phyloP scores from a whole-genome alignment of 2,113 vertebrate species.

The Orycteropus afer region DNA sequence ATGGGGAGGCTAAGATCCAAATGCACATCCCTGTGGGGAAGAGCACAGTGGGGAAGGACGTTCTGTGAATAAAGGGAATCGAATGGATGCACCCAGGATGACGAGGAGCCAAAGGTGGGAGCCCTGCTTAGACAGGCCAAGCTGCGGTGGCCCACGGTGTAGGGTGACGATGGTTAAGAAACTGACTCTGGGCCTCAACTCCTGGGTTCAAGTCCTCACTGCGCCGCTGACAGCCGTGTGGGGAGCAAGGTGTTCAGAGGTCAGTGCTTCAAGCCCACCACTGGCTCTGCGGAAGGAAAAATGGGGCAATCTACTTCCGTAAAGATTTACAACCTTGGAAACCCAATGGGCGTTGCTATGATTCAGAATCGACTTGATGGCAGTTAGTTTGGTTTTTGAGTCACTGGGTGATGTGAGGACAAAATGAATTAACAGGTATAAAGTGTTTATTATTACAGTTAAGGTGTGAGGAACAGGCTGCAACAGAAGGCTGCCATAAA shows the following conservation, averaged over 20 bases:
- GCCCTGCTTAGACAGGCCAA: not conserved
- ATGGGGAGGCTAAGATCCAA: not conserved
- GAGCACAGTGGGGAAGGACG: not conserved
- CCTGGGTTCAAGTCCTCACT: not conserved
- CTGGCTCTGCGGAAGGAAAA: too few species aligned
- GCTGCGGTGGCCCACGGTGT: not conserved
- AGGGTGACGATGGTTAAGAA: not conserved
- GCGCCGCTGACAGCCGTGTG: not conserved
- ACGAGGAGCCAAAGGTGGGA: not conserved
- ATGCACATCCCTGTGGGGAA: not conserved
- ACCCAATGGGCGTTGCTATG: too few species aligned
- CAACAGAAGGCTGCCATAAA: not conserved
- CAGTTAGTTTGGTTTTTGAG: too few species aligned
- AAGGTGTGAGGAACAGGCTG: not conserved
- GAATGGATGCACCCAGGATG: not conserved
- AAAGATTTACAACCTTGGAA: too few species aligned
- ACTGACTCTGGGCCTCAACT: not conserved
- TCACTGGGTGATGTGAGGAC: not conserved
- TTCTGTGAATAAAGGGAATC: not conserved
- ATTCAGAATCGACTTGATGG: too few species aligned
- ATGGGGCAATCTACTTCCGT: too few species aligned
- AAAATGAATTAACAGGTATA: not conserved
- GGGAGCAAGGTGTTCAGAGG: not conserved
- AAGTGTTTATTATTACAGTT: not conserved
- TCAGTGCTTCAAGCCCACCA: too few species aligned